A percentile compares a stretch with the other conserved stretches of the same genome.
Evolutionary conservation across 2,888 invertebrate species (phyloP).

Genomic region (Lamproptera curius): DNA sequence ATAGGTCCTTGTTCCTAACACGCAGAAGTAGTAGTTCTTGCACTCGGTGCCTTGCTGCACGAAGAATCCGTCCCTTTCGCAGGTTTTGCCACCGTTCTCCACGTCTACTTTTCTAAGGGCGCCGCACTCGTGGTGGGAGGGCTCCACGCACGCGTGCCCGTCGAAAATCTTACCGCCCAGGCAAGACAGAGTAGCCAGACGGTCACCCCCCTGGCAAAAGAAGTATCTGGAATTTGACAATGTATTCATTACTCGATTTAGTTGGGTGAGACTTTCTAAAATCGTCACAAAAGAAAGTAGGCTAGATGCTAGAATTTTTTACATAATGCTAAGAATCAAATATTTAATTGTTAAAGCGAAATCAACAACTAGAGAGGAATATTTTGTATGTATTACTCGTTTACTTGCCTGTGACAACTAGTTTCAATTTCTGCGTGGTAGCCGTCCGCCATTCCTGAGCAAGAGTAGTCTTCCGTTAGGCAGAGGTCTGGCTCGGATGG

Average conservation of each 20-base stretch:
- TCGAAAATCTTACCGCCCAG: constrained; percentile 78
- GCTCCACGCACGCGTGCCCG: constrained; percentile 74
- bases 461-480: constrained; percentile 60
- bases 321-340: too few species aligned
- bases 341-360: too few species aligned
- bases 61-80: constrained; percentile 76
- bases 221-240: constrained; percentile 62
- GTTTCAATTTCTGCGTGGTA: constrained; percentile 77
- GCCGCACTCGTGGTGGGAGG: constrained; percentile 61
- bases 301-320: too few species aligned
- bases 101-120: constrained; percentile 37
- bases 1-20: constrained; percentile 68
- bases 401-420: constrained; percentile 68
- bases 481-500: constrained; percentile 50
- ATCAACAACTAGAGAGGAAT: too few species aligned
- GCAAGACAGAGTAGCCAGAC: constrained; percentile 75
- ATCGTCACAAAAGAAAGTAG: too few species aligned
- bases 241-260: background rate
- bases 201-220: constrained; percentile 77
- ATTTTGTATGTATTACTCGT: too few species aligned
- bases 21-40: constrained; percentile 77
- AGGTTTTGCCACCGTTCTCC: constrained; percentile 44
- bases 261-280: too few species aligned
- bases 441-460: constrained; percentile 70
- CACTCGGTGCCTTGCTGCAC: constrained; percentile 70